phyloP scores from a whole-genome alignment of 2,888 invertebrate species.

The Cryptocephalus primarius region DNA sequence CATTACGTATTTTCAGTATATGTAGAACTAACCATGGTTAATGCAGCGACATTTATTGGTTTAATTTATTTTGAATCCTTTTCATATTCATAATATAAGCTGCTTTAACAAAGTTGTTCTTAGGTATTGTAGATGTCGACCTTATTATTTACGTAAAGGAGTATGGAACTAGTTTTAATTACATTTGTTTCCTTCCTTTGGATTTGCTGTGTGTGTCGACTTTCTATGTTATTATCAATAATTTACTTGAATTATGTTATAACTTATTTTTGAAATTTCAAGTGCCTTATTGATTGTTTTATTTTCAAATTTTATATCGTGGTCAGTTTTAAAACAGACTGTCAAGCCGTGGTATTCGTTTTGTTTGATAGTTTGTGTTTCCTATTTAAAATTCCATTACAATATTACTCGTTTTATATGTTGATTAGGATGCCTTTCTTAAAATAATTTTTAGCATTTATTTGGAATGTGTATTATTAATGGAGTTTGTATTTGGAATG shows the following conservation, averaged over 20 bases:
- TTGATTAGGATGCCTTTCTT: too few relatives aligned
- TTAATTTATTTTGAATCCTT: not conserved
- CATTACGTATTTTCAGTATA: conserved; percentile 4
- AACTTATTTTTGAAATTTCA: not conserved
- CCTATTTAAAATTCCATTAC: not conserved
- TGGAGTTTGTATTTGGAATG: conserved; percentile 2
- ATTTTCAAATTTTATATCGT: conserved; percentile 1
- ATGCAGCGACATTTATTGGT: not conserved
- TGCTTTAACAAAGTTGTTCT: conserved; percentile 2
- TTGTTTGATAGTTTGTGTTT: conserved; percentile 2
- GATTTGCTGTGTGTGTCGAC: conserved; percentile 1
- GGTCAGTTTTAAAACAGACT: not conserved
- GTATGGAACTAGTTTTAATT: conserved; percentile 1
- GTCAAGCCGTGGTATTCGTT: not conserved
- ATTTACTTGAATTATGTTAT: conserved; percentile 5
- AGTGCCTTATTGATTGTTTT: conserved; percentile 5
- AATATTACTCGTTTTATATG: not conserved
- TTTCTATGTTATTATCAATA: conserved; percentile 2
- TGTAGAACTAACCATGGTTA: not conserved
- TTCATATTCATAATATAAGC: not conserved
- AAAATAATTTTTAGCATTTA: not conserved
- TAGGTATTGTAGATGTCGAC: conserved; percentile 4
- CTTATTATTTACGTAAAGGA: not conserved
- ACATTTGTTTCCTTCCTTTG: conserved; percentile 2
- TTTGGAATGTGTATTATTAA: conserved; percentile 4